These are phyloP conservation scores for Taurulus bubalis DNA, from an alignment of 2,113 vertebrate genomes.

Conservation along the genomic window DNA sequence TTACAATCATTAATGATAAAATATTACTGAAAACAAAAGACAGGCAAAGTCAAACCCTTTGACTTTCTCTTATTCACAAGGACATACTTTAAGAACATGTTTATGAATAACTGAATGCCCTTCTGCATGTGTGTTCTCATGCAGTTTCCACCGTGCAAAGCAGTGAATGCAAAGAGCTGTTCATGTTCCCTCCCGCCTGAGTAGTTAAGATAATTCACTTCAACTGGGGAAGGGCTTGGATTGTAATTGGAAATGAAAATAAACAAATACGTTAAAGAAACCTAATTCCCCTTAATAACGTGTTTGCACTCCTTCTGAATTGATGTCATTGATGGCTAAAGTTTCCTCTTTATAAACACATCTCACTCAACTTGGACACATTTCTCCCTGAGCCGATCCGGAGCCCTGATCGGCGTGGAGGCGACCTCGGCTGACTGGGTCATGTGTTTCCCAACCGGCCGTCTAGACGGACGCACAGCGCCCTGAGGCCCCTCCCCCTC, in stretches of 20 bases:
- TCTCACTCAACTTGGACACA: conserved; percentile 38
- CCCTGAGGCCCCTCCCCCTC: conserved; percentile 3
- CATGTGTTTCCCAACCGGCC: conserved; percentile 45
- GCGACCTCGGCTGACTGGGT: conserved; percentile 46
- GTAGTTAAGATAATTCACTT: conserved; percentile 5
- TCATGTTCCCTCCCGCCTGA: background rate
- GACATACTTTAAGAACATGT: background rate
- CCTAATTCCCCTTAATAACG: background rate
- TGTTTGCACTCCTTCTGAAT: conserved; percentile 17
- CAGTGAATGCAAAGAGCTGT: background rate
- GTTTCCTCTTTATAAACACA: conserved; percentile 35
- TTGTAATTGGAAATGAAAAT: conserved; percentile 11
- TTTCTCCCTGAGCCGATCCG: conserved; percentile 43
- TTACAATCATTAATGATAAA: no score
- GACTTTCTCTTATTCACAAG: no score
- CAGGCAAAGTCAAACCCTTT: no score
- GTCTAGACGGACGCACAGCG: conserved; percentile 33
- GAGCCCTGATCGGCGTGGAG: conserved; percentile 12
- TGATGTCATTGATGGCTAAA: conserved; percentile 17
- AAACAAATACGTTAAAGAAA: conserved; percentile 6
- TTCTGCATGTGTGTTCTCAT: background rate
- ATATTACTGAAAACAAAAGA: background rate
- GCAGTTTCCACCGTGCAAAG: no score
- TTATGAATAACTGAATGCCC: background rate
- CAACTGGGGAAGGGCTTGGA: background rate